Percentiles rank a stretch among this genome's conserved stretches.
These are phyloP conservation scores for Zophobas atratus DNA, from an alignment of 1,140 invertebrate species.

Conservation along the genomic window DNA sequence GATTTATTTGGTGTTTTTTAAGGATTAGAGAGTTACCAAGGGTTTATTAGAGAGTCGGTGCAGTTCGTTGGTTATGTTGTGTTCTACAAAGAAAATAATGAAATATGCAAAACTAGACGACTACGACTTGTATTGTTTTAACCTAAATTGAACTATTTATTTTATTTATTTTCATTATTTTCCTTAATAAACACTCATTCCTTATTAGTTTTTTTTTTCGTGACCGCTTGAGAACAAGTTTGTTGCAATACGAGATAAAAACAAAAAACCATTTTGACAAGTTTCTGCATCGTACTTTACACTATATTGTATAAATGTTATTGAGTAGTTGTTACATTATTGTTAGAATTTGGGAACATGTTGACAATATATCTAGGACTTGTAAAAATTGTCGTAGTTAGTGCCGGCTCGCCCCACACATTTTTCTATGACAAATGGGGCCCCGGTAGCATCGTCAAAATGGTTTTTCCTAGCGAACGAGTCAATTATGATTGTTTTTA, in stretches of 20 bases:
- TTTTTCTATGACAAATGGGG: slow-evolving; percentile 42
- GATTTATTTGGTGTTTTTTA: slow-evolving; percentile 22
- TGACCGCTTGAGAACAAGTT: background rate
- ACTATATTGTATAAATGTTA: slow-evolving; percentile 13
- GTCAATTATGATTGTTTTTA: slow-evolving; percentile 39
- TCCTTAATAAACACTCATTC: slow-evolving; percentile 40
- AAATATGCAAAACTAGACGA: slow-evolving; percentile 3
- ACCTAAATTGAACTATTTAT: slow-evolving; percentile 18
- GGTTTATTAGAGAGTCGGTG: slow-evolving; percentile 29
- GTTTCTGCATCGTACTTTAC: slow-evolving; percentile 18
- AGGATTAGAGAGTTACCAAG: slow-evolving; percentile 35
- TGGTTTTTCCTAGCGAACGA: slow-evolving; percentile 24
- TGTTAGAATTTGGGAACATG: slow-evolving; percentile 51
- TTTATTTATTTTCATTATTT: slow-evolving; percentile 44
- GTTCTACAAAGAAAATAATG: slow-evolving; percentile 39
- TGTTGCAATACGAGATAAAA: slow-evolving; percentile 25
- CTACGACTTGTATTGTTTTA: background rate
- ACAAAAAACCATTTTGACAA: slow-evolving; percentile 32
- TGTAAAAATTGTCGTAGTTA: slow-evolving; percentile 29
- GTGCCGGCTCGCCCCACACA: background rate
- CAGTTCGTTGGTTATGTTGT: slow-evolving; percentile 39
- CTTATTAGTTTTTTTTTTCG: background rate
- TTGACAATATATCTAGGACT: slow-evolving; percentile 46
- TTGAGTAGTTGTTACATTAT: slow-evolving; percentile 37
- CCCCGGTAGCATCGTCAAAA: slow-evolving; percentile 9